A percentile compares a stretch with the other conserved stretches of the same genome.
Evolutionary conservation across 2,797 vertebrate species (phyloP).

Genomic region (Acanthornis magna): DNA sequence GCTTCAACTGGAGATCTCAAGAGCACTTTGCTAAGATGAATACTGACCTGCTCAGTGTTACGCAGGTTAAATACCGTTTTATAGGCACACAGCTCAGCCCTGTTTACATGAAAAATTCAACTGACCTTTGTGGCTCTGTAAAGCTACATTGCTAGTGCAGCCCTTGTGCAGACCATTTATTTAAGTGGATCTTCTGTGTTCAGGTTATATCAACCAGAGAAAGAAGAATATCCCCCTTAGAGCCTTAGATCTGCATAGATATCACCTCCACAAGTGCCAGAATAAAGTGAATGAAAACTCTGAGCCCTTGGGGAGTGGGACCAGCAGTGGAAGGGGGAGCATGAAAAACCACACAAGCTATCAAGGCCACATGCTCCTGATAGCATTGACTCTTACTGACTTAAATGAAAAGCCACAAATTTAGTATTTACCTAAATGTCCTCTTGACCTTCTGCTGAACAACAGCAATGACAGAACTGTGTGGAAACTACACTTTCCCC

Average conservation of each 20-base stretch:
- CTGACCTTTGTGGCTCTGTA: neutral
- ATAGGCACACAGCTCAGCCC: neutral
- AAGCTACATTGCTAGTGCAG: neutral
- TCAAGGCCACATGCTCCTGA: neutral
- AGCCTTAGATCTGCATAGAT: neutral
- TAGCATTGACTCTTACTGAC: neutral
- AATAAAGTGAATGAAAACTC: neutral
- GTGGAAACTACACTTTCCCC: neutral
- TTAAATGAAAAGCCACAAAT: neutral
- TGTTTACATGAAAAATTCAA: conserved; percentile 32
- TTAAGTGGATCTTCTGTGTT: neutral
- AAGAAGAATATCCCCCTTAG: neutral
- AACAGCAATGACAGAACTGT: neutral
- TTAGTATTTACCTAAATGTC: neutral
- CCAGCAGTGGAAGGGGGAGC: neutral
- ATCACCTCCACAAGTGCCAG: neutral
- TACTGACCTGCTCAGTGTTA: neutral
- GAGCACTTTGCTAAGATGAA: conserved; percentile 28
- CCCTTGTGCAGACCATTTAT: neutral
- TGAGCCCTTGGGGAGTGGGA: neutral
- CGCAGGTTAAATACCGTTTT: neutral
- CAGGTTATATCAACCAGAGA: neutral
- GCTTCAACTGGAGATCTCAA: conserved; percentile 8
- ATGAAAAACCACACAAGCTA: neutral
- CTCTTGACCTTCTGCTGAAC: neutral